Evolutionary conservation across 2,888 invertebrate species (phyloP), one percentile per base, ranked within the genome.

Genomic region (Coecobrya sp.): DNA sequence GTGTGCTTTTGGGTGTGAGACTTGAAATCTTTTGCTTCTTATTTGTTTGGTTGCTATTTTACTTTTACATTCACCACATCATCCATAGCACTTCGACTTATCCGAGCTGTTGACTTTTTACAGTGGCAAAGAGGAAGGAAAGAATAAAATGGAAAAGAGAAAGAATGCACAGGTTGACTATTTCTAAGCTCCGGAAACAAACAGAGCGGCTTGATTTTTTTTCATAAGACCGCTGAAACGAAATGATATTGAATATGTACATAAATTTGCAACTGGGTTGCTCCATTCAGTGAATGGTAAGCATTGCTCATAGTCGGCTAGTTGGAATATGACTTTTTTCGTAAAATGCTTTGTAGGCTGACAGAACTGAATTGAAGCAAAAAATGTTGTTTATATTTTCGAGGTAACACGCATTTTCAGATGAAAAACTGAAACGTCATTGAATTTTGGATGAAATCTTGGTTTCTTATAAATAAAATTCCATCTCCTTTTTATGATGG

Each of bases 231-330:
- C 55, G 19, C 49, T 55, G 79, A 27, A 55, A 52, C 27, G 52
- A 27, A 79, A 52, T 52, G 79, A 49, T 79, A 79, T 79, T 79
- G 52, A 79, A 79, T 79, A 79, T 79, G 79, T 79, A 55, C 79
- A 79, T 79, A 79, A 79, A 79, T 79, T 79, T 79, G 79, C 27
- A 52, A 49, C 13, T 79, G 79, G 79, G 13, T 79, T 52, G 27
- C 22, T 76, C 25, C 49, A n/a, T 76, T 76, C 49, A n/a, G 16
- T 13, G 70, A 70, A 16, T 27, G n/a, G 30, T 30, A 68, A 68
- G 5, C 10, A 68, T 5, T 1, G 30, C n/a, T 19, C n/a, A 42
- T 36, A 36, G 36, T 36, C 36, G 13, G 49, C 16, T 62, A 7
- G 25, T 19, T 8, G 22, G 0, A 70, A 70, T 70, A n/a, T 70